Evolutionary conservation across 2,113 vertebrate genomes (phyloP), one percentile per base, ranked within the genome.

Genomic region (Arizona elegans): DNA sequence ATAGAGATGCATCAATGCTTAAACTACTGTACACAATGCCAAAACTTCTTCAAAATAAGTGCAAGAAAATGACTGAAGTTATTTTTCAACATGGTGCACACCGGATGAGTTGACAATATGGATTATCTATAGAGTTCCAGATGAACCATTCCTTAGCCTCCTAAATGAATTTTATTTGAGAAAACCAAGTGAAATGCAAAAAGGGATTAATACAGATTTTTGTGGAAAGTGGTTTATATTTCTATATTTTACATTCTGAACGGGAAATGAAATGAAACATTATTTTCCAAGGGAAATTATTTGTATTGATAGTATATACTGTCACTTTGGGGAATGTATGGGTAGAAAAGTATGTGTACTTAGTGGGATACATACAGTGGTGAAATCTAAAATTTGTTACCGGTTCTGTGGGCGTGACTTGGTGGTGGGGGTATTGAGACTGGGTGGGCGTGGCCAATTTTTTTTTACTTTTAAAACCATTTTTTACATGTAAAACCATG

Each of bases 321-420:
- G 93, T 95, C 95, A 96, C 89, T 92, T 92, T 81, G 50, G 93
- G 94, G 93, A 97, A 96, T 96, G 97, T 96, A 95, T 97, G 96
- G 92, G 97, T 96, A 95, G 81, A 95, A 97, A 97, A 95, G 95
- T 94, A 97, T 94, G 96, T 92, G 95, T 97, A 95, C 95, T 96
- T 96, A 96, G 95, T 87, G 95, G 94, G 95, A 95, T 65, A 95
- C 95, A 47, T 47, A 43, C 38, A 43, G 38, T 43, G 38, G 38
- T 43, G 38, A 43, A 43, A 43, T 43, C 38, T 43, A 43, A 43
- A 43, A 43, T 43, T 43, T 43, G 38, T 43, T 43, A 43, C 38
- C 38, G 2, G 38, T 43, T 43, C 38, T 43, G 38, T 43, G 38
- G 38, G 38, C 38, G 38, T 43, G 38, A 43, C 38, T 43, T 43